Evolutionary conservation across 2,888 invertebrate genomes (phyloP).

Genomic region (Capitulum mitella): DNA sequence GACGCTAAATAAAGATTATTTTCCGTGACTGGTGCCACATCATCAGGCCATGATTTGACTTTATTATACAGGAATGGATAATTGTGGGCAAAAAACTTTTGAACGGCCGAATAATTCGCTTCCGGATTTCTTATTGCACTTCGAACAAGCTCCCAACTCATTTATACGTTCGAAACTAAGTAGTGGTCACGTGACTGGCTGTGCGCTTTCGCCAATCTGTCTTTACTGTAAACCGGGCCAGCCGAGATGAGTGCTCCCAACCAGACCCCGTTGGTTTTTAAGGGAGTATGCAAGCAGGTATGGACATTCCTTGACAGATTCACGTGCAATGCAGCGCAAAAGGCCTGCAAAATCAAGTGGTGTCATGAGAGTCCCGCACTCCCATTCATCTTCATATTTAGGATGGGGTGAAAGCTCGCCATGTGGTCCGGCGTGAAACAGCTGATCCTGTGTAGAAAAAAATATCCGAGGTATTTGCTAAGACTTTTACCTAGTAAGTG

Average conservation of each 20-base stretch:
- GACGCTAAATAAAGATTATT: not conserved
- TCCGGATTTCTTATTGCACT: too few relatives aligned
- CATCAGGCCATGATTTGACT: not conserved
- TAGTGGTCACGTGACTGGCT: not conserved
- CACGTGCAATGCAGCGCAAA: too few relatives aligned
- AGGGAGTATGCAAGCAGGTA: constrained; percentile 19
- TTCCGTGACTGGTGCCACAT: constrained; percentile 15
- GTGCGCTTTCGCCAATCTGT: not conserved
- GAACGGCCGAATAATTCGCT: too few relatives aligned
- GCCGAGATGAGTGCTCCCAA: not conserved
- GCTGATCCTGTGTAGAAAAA: not conserved
- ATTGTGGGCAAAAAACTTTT: too few relatives aligned
- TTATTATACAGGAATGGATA: too few relatives aligned
- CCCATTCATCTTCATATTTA: too few relatives aligned
- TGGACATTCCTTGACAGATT: not conserved
- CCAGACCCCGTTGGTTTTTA: not conserved
- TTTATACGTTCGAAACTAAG: not conserved
- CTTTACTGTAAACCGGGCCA: constrained; percentile 14
- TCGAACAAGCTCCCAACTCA: not conserved
- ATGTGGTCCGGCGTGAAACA: too few relatives aligned
- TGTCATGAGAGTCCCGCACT: too few relatives aligned
- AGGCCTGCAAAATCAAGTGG: too few relatives aligned
- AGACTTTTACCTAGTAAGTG: too few relatives aligned
- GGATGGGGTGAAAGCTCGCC: too few relatives aligned
- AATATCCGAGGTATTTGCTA: too few relatives aligned